Evolutionary conservation across 2,113 vertebrate genomes (phyloP).

Genomic region (Lates calcarifer): DNA sequence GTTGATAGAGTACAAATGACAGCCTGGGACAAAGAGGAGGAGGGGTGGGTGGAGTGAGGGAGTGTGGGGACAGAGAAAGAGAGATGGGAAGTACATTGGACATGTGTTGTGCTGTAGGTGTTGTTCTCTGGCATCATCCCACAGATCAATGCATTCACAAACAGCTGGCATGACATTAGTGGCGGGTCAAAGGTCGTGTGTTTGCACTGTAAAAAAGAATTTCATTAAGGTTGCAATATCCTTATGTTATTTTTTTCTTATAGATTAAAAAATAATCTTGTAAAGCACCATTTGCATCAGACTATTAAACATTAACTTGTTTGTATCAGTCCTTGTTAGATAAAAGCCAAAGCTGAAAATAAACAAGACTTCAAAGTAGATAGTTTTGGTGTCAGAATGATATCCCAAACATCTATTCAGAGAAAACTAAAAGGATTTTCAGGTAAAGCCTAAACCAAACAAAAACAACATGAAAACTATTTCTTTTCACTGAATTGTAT

Average conservation of each 20-base stretch:
- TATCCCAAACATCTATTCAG: too few species aligned
- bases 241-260: neutral
- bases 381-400: too few species aligned
- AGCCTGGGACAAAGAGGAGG: constrained; percentile 85
- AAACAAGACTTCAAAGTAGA: too few species aligned
- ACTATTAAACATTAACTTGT: neutral
- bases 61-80: neutral
- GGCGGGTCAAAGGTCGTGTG: constrained; percentile 19
- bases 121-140: constrained; percentile 38
- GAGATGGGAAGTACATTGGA: constrained; percentile 41
- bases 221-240: constrained; percentile 28
- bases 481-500: too few species aligned
- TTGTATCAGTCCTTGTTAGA: neutral
- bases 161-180: constrained; percentile 34
- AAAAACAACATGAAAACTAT: too few species aligned
- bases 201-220: constrained; percentile 1
- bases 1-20: constrained; percentile 97
- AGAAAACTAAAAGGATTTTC: too few species aligned
- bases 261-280: neutral
- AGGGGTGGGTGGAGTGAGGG: neutral
- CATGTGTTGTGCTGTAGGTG: constrained; percentile 44
- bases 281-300: neutral
- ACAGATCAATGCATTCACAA: constrained; percentile 44
- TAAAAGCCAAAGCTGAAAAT: neutral
- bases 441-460: too few species aligned